Evolutionary conservation across 2,888 invertebrate species (phyloP).

Genomic region (Hirtodrosophila trivittata): DNA sequence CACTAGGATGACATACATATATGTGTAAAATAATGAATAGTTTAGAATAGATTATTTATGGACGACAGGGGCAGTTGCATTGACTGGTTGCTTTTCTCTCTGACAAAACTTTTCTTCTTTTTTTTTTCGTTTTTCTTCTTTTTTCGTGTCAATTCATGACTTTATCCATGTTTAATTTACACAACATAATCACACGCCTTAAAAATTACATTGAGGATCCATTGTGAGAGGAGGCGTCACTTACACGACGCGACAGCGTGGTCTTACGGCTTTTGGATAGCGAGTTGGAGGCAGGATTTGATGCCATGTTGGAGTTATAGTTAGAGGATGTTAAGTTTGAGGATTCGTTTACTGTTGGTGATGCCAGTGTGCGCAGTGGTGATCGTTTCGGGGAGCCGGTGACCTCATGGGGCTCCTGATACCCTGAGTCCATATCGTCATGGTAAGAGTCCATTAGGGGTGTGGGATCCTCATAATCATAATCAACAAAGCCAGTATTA

Average conservation of each 20-base stretch:
- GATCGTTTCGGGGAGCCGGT: slow-evolving; percentile 81
- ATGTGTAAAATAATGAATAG: slow-evolving; percentile 26
- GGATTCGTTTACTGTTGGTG: slow-evolving; percentile 92
- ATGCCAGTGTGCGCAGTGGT: slow-evolving; percentile 87
- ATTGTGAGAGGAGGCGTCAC: slow-evolving; percentile 82
- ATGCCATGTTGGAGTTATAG: slow-evolving; percentile 84
- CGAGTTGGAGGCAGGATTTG: slow-evolving; percentile 66
- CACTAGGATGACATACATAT: slow-evolving; percentile 25
- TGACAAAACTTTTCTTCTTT: slow-evolving; percentile 20
- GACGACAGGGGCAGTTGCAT: slow-evolving; percentile 29
- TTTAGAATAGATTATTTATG: slow-evolving; percentile 28
- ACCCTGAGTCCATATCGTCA: slow-evolving; percentile 85
- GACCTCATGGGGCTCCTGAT: slow-evolving; percentile 84
- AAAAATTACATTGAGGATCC: slow-evolving; percentile 81
- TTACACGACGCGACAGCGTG: slow-evolving; percentile 82
- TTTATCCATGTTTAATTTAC: slow-evolving; percentile 47
- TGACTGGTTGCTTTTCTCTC: neutral
- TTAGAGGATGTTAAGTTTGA: slow-evolving; percentile 89
- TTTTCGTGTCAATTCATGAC: slow-evolving; percentile 5
- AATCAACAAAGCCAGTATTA: slow-evolving; percentile 91
- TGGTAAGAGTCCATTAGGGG: slow-evolving; percentile 90
- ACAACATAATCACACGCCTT: slow-evolving; percentile 37
- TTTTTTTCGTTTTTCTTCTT: neutral
- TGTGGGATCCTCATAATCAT: slow-evolving; percentile 92
- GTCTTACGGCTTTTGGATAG: slow-evolving; percentile 84